phyloP scores from a whole-genome alignment of 2,113 vertebrate species.

The Toxotes chatareus region DNA sequence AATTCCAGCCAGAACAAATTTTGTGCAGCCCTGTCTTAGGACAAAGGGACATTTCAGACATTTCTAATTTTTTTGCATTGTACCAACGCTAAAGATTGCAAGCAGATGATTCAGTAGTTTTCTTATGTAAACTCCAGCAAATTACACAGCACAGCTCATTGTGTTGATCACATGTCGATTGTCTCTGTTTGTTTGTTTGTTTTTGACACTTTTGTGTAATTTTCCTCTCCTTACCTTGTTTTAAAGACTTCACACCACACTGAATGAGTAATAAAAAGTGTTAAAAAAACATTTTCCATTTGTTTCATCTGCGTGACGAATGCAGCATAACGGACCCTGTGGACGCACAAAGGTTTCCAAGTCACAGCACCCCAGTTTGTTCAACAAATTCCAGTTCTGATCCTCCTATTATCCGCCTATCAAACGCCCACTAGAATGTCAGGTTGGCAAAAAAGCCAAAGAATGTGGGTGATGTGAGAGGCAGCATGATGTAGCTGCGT shows the following conservation, averaged over 20 bases:
- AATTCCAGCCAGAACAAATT: conserved; percentile 4
- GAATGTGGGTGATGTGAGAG: conserved; percentile 60
- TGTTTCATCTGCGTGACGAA: conserved; percentile 35
- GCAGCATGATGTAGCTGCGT: conserved; percentile 19
- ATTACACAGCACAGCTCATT: background rate
- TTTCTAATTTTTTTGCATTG: background rate
- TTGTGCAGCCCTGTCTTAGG: background rate
- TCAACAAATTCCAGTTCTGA: conserved; percentile 77
- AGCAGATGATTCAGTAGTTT: background rate
- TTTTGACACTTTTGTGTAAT: too few relatives aligned
- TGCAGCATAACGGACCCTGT: conserved; percentile 29
- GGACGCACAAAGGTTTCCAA: conserved; percentile 51
- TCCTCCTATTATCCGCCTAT: conserved; percentile 71
- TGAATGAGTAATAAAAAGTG: background rate
- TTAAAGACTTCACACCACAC: background rate
- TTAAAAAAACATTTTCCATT: background rate
- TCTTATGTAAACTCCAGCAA: background rate
- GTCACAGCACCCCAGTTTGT: conserved; percentile 62
- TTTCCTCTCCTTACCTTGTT: background rate
- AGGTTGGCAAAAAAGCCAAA: conserved; percentile 69
- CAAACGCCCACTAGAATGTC: conserved; percentile 55
- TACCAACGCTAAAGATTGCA: background rate
- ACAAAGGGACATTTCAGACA: background rate
- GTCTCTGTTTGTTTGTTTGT: too few relatives aligned
- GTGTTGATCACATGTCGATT: background rate